phyloP scores from a whole-genome alignment of 2,888 invertebrate genomes.

The Drosophila atroscutellata region DNA sequence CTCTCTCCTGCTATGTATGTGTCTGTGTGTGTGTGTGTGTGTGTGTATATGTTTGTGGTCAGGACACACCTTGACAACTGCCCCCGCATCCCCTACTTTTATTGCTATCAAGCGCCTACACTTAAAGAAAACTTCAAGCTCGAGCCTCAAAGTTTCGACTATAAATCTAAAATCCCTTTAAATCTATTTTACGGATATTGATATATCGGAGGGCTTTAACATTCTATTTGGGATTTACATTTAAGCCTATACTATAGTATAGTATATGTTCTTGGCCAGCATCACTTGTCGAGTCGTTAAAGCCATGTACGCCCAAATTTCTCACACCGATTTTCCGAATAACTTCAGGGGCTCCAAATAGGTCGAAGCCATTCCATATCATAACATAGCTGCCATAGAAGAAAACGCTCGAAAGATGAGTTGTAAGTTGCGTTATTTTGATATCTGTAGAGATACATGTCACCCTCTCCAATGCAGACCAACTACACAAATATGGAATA shows the following conservation, averaged over 20 bases:
- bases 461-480: background rate
- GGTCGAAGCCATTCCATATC: background rate
- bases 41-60: constrained; percentile 16
- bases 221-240: background rate
- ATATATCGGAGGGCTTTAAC: background rate
- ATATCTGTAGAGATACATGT: background rate
- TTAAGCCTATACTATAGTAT: background rate
- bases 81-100: background rate
- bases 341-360: background rate
- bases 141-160: background rate
- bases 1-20: background rate
- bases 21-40: constrained; percentile 6
- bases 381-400: background rate
- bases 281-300: background rate
- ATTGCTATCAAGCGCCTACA: background rate
- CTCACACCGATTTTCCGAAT: background rate
- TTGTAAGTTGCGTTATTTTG: background rate
- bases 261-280: background rate
- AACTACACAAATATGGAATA: no score
- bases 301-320: background rate
- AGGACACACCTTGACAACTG: constrained; percentile 43
- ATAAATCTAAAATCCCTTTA: background rate
- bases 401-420: background rate
- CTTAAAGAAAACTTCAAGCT: background rate
- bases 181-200: background rate